These are phyloP conservation scores for Bombus picipes DNA, from an alignment of 1,140 invertebrate species.

Conservation along the genomic window DNA sequence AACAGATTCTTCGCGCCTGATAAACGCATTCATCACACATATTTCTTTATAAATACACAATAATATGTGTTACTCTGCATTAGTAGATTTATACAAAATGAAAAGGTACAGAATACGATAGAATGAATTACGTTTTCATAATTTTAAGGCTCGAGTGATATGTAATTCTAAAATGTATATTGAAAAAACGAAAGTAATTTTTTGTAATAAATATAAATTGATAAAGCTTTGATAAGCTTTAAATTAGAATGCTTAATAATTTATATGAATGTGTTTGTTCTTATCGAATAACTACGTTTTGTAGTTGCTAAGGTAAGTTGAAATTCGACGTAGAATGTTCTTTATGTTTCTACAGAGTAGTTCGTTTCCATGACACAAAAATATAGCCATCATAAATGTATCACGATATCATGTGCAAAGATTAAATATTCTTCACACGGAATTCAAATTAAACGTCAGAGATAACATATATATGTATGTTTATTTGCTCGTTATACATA, in stretches of 20 bases:
- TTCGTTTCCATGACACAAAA: not conserved
- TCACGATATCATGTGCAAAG: slow-evolving; percentile 32
- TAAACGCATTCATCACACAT: not conserved
- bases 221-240: not conserved
- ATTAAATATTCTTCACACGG: slow-evolving; percentile 35
- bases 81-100: no score
- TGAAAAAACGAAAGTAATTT: not conserved
- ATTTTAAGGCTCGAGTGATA: not conserved
- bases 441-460: slow-evolving; percentile 21
- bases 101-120: no score
- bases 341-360: not conserved
- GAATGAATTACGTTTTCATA: not conserved
- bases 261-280: not conserved
- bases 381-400: slow-evolving; percentile 46
- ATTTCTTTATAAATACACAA: not conserved
- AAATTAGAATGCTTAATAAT: not conserved
- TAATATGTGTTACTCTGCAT: not conserved
- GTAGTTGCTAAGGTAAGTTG: not conserved
- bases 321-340: slow-evolving; percentile 1
- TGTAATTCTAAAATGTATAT: not conserved
- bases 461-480: slow-evolving; percentile 47
- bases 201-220: not conserved
- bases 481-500: not conserved
- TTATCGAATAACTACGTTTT: not conserved
- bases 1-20: not conserved